Evolutionary conservation across 2,113 vertebrate species (phyloP), one percentile per base, ranked within the genome.

Genomic region (Ardeotis arabs): DNA sequence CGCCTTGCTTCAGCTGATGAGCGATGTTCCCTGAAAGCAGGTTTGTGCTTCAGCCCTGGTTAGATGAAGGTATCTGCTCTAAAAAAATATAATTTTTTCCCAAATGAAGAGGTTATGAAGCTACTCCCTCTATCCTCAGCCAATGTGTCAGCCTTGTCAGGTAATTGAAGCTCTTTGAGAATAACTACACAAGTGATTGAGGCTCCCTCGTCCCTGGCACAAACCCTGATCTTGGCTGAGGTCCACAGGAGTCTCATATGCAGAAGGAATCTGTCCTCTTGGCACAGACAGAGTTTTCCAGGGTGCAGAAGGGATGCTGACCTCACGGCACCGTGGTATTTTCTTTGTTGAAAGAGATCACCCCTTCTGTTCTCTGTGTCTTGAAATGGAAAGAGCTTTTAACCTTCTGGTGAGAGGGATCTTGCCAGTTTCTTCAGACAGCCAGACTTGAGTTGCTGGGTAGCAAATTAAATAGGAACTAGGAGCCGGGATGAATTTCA

Each of bases 331-430:
- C 5, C 19, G 29, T 1, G 5, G 2, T 33, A 9, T 27, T 47
- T 15, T 27, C n/a, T 77, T 53, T 47, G 9, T 27, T 0, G 0
- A 27, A 33, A 39, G 55, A 24, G 20, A 44, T 67, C 8, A 5
- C 27, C 16, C 50, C 23, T 83, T 58, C 28, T 45, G 16, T 31
- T 59, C 47, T 23, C 10, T 21, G 4, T 22, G 13, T 21, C 47
- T 44, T 33, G 37, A 78, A 72, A 52, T 19, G 19, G n/a, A n/a
- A 31, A 49, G 55, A 86, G 28, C 33, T 75, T 73, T 72, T 23
- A 22, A 10, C 16, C 12, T 69, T 62, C 64, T 84, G 17, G 2
- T 37, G 12, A 33, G 45, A 33, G 6, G 35, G 37, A 3, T 41
- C 33, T 2, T 37, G 31, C 25, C 59, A 2, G 3, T 85, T 73